These are phyloP conservation scores for Lagodon rhomboides DNA, from an alignment of 2,797 vertebrate species.

Conservation along the genomic window DNA sequence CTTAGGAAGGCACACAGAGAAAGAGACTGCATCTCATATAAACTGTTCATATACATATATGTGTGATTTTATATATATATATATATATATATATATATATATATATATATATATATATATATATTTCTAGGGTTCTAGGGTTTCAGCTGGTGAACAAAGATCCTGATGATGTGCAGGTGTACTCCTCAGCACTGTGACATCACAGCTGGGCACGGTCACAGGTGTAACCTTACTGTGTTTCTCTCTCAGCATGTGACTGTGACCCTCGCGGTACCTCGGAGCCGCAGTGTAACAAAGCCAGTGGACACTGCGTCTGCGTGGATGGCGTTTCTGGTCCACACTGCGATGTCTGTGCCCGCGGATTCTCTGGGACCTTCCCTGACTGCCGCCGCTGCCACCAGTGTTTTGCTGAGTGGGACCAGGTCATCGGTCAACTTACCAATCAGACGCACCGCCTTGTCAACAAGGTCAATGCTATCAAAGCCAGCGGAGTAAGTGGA, in stretches of 20 bases:
- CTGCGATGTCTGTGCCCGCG: constrained; percentile 93
- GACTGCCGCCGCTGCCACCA: constrained; percentile 93
- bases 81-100: no score
- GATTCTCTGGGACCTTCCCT: constrained; percentile 93
- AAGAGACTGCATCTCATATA: no score
- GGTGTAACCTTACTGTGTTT: background rate
- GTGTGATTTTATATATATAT: no score
- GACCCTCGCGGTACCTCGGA: constrained; percentile 90
- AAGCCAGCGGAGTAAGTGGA: constrained; percentile 90
- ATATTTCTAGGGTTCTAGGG: no score
- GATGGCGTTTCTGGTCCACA: constrained; percentile 90
- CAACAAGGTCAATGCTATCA: constrained; percentile 90
- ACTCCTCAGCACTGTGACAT: background rate
- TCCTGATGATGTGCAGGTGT: no score
- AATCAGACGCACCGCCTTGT: constrained; percentile 93
- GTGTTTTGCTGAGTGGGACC: constrained; percentile 95
- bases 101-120: no score
- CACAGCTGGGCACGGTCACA: background rate
- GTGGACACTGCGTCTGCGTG: constrained; percentile 91
- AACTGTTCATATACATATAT: no score
- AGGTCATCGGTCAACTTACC: constrained; percentile 88
- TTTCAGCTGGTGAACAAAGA: no score
- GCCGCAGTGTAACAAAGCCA: constrained; percentile 90
- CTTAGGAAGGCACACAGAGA: no score
- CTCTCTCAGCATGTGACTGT: constrained; percentile 91